Conservation (phyloP, 1,140 invertebrate species). For the Stegodyphus dumicola region DNA sequence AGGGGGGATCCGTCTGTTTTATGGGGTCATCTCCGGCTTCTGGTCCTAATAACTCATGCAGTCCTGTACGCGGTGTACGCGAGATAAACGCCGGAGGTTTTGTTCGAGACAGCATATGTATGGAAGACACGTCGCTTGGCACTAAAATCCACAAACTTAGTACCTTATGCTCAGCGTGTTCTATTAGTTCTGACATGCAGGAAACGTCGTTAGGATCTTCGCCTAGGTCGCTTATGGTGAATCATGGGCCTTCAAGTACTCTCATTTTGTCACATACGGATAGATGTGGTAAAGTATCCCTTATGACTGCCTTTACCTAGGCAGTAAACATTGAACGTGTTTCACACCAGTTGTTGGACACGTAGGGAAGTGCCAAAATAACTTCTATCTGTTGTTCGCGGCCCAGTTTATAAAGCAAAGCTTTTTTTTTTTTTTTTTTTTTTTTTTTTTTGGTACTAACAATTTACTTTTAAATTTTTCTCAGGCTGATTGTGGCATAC, state of each 20-base stretch:
- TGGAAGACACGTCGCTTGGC: neutral
- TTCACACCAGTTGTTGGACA: too few species aligned
- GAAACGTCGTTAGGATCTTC: neutral
- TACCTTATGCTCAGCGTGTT: neutral
- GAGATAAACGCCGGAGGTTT: neutral
- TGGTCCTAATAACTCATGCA: neutral
- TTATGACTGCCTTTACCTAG: too few species aligned
- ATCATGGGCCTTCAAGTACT: neutral
- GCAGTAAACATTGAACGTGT: neutral
- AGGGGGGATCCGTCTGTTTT: slow-evolving; percentile 32
- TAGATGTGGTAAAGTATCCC: neutral
- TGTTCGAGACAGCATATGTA: neutral
- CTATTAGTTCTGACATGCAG: neutral
- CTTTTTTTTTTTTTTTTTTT: too few species aligned
- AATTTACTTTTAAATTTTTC: too few species aligned
- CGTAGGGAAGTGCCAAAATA: too few species aligned
- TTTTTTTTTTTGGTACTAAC: too few species aligned
- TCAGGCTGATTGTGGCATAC: too few species aligned
- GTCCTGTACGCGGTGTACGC: neutral
- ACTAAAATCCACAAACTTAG: slow-evolving; percentile 1
- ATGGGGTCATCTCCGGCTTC: slow-evolving; percentile 51
- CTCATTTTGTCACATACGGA: neutral
- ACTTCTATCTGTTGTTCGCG: too few species aligned
- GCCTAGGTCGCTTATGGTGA: neutral
- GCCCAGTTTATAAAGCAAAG: too few species aligned